A percentile compares a stretch with the other conserved stretches of the same genome.
Evolutionary conservation across 2,797 vertebrate genomes (phyloP).

Genomic region (Cheracebus regulus): DNA sequence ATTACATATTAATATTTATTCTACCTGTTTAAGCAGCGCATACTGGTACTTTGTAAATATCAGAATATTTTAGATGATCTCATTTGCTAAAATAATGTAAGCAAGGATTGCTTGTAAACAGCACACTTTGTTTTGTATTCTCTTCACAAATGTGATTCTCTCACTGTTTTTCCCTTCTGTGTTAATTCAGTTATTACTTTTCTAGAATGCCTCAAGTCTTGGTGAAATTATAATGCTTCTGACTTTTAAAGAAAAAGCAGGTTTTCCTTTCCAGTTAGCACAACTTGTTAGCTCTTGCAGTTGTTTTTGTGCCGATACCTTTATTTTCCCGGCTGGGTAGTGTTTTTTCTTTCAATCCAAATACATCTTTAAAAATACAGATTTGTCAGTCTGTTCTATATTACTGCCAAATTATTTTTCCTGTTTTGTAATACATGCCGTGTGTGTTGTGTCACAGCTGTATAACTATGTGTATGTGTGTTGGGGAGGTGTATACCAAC

Average conservation of each 20-base stretch:
- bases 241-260: not conserved
- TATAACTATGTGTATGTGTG: not conserved
- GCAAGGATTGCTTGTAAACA: conserved; percentile 25
- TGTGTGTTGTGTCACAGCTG: not conserved
- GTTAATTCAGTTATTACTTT: conserved; percentile 18
- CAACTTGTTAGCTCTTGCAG: not conserved
- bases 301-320: not conserved
- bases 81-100: not conserved
- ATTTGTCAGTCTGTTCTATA: not conserved
- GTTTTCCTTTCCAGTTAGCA: conserved; percentile 43
- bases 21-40: not conserved
- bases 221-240: conserved; percentile 23
- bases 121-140: not conserved
- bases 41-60: not conserved
- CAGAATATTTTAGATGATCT: conserved; percentile 19
- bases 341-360: not conserved
- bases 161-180: not conserved
- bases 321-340: not conserved
- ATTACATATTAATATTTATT: not conserved
- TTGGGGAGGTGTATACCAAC: not conserved
- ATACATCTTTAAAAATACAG: not conserved
- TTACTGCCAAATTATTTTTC: not conserved
- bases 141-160: not conserved
- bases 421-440: not conserved
- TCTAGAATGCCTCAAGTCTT: not conserved